Conservation (phyloP, 2,113 vertebrate genomes). For the Xyrauchen texanus region DNA sequence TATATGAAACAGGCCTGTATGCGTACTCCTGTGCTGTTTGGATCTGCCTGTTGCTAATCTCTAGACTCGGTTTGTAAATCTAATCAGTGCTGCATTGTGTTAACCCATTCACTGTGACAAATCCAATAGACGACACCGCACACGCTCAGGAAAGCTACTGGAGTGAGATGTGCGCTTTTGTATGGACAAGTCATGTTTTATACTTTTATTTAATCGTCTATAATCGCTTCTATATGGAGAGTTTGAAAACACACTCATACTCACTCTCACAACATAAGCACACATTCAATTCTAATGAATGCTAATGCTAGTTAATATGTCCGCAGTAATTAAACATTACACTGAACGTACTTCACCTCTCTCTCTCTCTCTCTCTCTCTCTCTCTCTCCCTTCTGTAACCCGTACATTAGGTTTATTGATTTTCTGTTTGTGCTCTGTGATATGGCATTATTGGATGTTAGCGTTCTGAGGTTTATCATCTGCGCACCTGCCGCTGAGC, state of each 20-base stretch:
- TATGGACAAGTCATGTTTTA: background rate
- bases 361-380: background rate
- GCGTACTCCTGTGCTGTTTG: background rate
- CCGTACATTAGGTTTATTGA: background rate
- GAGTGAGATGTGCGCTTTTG: background rate
- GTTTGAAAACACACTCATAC: background rate
- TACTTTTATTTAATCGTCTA: background rate
- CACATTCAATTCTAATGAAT: no score
- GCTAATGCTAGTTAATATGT: no score
- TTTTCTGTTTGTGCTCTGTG: background rate
- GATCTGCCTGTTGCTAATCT: background rate
- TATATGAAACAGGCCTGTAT: background rate
- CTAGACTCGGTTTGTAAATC: background rate
- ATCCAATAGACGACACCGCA: background rate
- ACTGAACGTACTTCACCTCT: background rate
- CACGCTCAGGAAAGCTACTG: background rate
- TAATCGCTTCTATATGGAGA: background rate
- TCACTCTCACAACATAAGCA: no score
- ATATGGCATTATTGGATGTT: background rate
- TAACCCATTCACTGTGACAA: background rate
- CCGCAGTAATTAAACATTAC: no score
- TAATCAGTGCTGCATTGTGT: constrained; percentile 22
- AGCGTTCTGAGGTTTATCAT: background rate
- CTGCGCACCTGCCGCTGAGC: background rate
- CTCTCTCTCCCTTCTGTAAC: background rate